These are phyloP conservation scores for Malaclemys terrapin DNA, from an alignment of 2,113 vertebrate genomes.

Conservation along the genomic window DNA sequence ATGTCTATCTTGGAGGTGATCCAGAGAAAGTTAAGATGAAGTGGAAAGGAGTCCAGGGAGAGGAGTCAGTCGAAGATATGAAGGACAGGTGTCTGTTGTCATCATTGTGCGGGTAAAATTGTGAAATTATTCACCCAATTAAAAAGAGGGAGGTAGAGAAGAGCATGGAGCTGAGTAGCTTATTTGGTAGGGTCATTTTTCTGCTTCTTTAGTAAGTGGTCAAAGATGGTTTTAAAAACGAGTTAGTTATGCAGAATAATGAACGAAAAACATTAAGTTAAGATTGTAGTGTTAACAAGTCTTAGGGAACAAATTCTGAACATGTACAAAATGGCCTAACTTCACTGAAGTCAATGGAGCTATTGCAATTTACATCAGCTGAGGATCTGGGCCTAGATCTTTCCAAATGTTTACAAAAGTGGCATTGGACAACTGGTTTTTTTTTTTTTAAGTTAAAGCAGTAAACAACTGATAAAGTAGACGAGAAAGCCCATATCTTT, in stretches of 20 bases:
- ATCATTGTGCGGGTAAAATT: background rate
- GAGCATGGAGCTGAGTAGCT: background rate
- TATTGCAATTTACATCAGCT: background rate
- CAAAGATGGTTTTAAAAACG: conserved; percentile 24
- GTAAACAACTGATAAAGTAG: background rate
- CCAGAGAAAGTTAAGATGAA: background rate
- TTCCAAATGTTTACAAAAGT: background rate
- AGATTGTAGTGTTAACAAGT: conserved; percentile 6
- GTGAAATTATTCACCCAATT: background rate
- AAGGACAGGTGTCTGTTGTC: background rate
- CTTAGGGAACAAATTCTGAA: background rate
- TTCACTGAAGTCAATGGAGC: background rate
- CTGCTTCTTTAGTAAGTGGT: background rate
- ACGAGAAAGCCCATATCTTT: background rate
- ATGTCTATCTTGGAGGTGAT: background rate
- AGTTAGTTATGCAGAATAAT: background rate
- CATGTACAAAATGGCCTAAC: background rate
- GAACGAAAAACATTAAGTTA: background rate
- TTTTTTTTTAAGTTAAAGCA: background rate
- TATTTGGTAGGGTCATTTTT: background rate
- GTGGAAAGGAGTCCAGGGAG: background rate
- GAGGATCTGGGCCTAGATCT: background rate
- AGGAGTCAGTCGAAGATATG: background rate
- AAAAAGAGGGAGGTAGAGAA: background rate
- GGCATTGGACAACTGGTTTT: background rate